Evolutionary conservation across 2,797 vertebrate species (phyloP), one percentile per base, ranked within the genome.

Genomic region (Podarcis lilfordi): DNA sequence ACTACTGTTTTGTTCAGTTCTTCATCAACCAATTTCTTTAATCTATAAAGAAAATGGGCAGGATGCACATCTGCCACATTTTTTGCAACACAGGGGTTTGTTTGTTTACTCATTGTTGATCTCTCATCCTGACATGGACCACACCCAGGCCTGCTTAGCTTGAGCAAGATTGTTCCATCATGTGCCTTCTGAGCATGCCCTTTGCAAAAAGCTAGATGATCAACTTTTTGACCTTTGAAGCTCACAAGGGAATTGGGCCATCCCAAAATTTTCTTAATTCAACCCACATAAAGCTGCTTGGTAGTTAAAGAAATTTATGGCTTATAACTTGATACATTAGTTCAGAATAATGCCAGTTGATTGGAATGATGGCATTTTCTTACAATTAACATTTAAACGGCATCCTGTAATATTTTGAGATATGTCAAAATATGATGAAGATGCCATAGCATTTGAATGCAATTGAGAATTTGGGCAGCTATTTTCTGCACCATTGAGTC

Each of bases 391-490:
- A 86, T 68, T 89, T 86, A 87, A 91, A 89, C 23, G 80, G 21
- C 68, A 79, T 68, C 68, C 61, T 87, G 35, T 43, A 43, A 88
- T 86, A 89, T 43, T 83, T 84, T 91, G 91, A 89, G 82, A 69
- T 59, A 82, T 87, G 43, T 92, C 83, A 76, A 86, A 84, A 79
- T 86, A 68, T 84, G 84, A 94, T 69, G 92, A 89, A 90, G 89
- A 86, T 84, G 40, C 83, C 84, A 66, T 64, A 59, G 85, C 82
- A 83, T 92, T 90, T 91, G 89, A 91, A 86, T 93, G 82, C 82
- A 68, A 72, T 69, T 90, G 91, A 89, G 64, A 94, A 93, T 95
- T 78, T 88, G 91, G 84, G 66, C 76, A 69, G 43, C 89, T 77
- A 9, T 84, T 80, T 90, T 87, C 83, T 69, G 77, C 79, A 89